Evolutionary conservation across 2,888 invertebrate species (phyloP).

Genomic region (Acanthopleura granulata): DNA sequence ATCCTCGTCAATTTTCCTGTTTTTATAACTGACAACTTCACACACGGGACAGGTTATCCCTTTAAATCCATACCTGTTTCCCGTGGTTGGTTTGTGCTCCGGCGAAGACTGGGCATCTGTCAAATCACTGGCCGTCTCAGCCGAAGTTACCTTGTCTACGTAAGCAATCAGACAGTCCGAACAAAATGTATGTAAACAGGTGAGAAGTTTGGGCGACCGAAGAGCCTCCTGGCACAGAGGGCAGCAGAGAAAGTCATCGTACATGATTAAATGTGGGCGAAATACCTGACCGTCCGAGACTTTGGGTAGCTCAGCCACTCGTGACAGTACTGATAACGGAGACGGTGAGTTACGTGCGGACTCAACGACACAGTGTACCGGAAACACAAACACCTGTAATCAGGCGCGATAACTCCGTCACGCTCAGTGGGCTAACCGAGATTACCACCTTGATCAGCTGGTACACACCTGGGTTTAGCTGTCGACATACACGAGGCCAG

Average conservation of each 20-base stretch:
- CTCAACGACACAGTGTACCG: neutral
- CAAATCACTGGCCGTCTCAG: neutral
- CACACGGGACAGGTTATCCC: constrained; percentile 13
- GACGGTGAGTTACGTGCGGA: neutral
- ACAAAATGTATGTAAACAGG: constrained; percentile 19
- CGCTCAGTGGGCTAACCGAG: too few species aligned
- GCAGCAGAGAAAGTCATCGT: constrained; percentile 17
- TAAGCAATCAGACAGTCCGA: constrained; percentile 16
- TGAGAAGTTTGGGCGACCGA: constrained; percentile 13
- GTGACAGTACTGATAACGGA: neutral
- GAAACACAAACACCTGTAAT: constrained; percentile 6
- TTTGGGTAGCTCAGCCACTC: neutral
- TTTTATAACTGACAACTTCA: constrained; percentile 11
- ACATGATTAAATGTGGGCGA: neutral
- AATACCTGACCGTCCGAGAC: neutral
- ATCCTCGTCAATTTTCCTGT: neutral
- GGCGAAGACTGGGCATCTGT: neutral
- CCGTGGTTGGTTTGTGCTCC: neutral
- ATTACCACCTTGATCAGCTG: too few species aligned
- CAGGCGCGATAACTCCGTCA: neutral
- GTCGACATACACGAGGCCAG: too few species aligned
- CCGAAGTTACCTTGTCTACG: constrained; percentile 6
- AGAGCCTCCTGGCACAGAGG: constrained; percentile 10
- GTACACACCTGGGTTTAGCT: too few species aligned
- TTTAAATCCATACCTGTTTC: neutral